Conservation (phyloP, 2,888 invertebrate species). For the Bimastos eiseni region DNA sequence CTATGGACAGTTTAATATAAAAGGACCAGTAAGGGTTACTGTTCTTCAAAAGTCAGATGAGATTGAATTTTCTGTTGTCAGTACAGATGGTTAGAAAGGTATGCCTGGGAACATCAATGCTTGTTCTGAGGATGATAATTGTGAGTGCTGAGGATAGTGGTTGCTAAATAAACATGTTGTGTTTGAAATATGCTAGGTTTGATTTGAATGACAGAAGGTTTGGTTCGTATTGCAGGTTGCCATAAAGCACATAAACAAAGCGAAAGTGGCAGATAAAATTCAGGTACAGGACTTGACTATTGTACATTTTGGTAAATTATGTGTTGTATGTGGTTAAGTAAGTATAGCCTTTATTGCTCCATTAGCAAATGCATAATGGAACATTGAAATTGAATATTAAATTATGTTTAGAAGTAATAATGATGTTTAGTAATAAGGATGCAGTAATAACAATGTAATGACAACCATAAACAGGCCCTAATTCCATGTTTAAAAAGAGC, state of each 20-base stretch:
- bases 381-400: too few species aligned
- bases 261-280: conserved; percentile 61
- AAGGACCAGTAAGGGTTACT: not conserved
- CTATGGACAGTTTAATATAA: not conserved
- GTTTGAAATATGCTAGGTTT: not conserved
- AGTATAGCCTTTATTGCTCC: too few species aligned
- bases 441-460: too few species aligned
- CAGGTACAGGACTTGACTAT: conserved; percentile 51
- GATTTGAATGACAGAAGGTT: conserved; percentile 48
- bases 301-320: not conserved
- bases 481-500: too few species aligned
- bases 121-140: not conserved
- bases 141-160: not conserved
- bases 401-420: too few species aligned
- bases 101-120: not conserved
- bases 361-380: too few species aligned
- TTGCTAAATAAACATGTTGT: not conserved
- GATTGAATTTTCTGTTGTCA: not conserved
- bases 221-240: conserved; percentile 62
- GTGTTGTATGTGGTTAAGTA: too few species aligned
- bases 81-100: not conserved
- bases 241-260: conserved; percentile 65
- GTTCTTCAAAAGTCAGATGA: not conserved
- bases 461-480: too few species aligned
- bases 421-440: too few species aligned